Evolutionary conservation across 2,888 invertebrate species (phyloP), one percentile per base, ranked within the genome.

Genomic region (Sylvicola cinctus): DNA sequence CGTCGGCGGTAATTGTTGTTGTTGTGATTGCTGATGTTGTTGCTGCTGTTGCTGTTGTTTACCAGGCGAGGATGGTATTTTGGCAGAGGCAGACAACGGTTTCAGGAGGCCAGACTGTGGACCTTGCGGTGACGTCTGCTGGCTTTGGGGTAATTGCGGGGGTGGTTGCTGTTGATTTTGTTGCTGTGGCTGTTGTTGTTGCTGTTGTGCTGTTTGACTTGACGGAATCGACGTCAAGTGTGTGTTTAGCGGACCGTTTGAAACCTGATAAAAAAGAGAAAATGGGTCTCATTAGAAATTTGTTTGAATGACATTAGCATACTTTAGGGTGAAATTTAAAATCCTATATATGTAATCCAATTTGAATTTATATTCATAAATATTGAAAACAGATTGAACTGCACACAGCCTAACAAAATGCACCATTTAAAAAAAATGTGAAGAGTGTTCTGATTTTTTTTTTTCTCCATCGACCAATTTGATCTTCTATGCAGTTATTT

Each of bases 181-280:
- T 40, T 60, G 60, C 2, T 58, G 59, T 3, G 29, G n/a, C 34
- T 33, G 29, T 36, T 33, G 15, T n/a, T 29, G 27, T 23, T 36
- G 31, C 14, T 28, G 37, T 61, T 36, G 46, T 57, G 61, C 48
- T 31, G 62, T 60, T 42, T 48, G 46, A 42, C 43, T 50, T 44
- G 48, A 47, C 41, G 46, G 35, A 40, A 46, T 43, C 40, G 49
- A 43, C 40, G 49, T 43, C 38, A 49, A 43, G 43, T 49, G 49
- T 42, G 51, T 47, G 41, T 46, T 50, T 44, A 50, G 45, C 39
- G 51, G 48, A 44, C 50, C 52, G 42, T 50, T 49, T 40, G 49
- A 45, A 38, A 49, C 48, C 51, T 51, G 43, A 35, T 52, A 52
- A 13, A 40, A 39, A 41, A 42, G 36, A 36, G 34, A 25, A 25